These are phyloP conservation scores for Pachymerium ferrugineum DNA, from an alignment of 2,888 invertebrate genomes.

Conservation along the genomic window DNA sequence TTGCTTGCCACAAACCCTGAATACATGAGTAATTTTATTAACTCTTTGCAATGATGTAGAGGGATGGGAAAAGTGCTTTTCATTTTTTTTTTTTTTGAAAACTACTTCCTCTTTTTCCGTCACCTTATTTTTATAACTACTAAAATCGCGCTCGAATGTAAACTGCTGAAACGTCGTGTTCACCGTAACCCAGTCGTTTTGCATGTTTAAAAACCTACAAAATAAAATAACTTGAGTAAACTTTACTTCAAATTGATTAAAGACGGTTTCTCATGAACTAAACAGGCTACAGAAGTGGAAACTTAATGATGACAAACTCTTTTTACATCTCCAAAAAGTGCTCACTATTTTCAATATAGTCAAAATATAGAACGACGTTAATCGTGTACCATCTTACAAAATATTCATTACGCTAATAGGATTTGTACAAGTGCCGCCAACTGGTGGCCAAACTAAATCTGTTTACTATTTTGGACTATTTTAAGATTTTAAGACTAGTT, in stretches of 20 bases:
- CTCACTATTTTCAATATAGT: too few species aligned
- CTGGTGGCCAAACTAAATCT: too few species aligned
- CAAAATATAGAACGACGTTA: too few species aligned
- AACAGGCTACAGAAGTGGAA: too few species aligned
- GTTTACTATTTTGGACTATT: too few species aligned
- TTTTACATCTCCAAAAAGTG: too few species aligned
- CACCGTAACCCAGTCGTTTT: slow-evolving; percentile 85
- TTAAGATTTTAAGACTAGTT: too few species aligned
- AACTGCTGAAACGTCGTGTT: slow-evolving; percentile 88
- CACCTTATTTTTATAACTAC: background rate
- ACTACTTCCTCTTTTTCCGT: slow-evolving; percentile 11
- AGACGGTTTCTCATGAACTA: background rate
- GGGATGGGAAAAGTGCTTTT: slow-evolving; percentile 16
- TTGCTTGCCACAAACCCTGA: slow-evolving; percentile 29
- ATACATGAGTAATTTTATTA: background rate
- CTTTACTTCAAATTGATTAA: background rate
- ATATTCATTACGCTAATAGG: too few species aligned
- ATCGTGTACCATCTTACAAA: too few species aligned
- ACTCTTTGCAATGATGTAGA: background rate
- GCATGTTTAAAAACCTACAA: slow-evolving; percentile 78
- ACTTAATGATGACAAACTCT: too few species aligned
- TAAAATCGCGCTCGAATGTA: slow-evolving; percentile 85
- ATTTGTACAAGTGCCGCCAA: too few species aligned
- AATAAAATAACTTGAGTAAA: background rate
- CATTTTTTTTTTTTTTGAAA: background rate